Evolutionary conservation across 2,888 invertebrate species (phyloP).

Genomic region (Zeuzera pyrina): DNA sequence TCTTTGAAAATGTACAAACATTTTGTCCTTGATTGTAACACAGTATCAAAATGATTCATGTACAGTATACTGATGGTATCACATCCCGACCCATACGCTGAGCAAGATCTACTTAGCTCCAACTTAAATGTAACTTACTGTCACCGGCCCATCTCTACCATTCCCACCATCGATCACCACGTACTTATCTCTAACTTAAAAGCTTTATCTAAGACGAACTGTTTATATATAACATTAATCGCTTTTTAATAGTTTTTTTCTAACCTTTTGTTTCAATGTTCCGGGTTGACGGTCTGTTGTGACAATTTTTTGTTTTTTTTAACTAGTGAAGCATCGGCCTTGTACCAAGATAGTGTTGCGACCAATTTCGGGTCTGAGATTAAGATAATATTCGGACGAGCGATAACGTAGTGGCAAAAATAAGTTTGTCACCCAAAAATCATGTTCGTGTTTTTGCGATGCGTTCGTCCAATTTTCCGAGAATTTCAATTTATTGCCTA

Average conservation of each 20-base stretch:
- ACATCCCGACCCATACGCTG: conserved; percentile 42
- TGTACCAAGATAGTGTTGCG: no score
- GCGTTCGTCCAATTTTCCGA: background rate
- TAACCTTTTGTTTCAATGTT: conserved; percentile 14
- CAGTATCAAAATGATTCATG: conserved; percentile 35
- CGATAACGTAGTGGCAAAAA: background rate
- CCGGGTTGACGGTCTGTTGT: conserved; percentile 7
- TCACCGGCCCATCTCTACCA: conserved; percentile 44
- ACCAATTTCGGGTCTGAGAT: no score
- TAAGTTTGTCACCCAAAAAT: background rate
- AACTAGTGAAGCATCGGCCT: no score
- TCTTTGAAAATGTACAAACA: no score
- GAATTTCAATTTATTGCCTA: background rate
- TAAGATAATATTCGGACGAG: no score
- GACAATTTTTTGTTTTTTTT: background rate
- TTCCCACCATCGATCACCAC: conserved; percentile 70
- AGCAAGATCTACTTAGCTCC: conserved; percentile 44
- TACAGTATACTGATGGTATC: conserved; percentile 42
- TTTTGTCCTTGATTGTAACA: background rate
- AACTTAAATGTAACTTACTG: conserved; percentile 64
- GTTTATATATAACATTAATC: conserved; percentile 42
- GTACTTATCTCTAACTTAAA: conserved; percentile 58
- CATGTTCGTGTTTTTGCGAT: background rate
- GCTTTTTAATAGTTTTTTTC: conserved; percentile 24
- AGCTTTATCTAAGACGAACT: conserved; percentile 54